Evolutionary conservation across 2,888 invertebrate species (phyloP).

Genomic region (Noctuana brunneofusca): DNA sequence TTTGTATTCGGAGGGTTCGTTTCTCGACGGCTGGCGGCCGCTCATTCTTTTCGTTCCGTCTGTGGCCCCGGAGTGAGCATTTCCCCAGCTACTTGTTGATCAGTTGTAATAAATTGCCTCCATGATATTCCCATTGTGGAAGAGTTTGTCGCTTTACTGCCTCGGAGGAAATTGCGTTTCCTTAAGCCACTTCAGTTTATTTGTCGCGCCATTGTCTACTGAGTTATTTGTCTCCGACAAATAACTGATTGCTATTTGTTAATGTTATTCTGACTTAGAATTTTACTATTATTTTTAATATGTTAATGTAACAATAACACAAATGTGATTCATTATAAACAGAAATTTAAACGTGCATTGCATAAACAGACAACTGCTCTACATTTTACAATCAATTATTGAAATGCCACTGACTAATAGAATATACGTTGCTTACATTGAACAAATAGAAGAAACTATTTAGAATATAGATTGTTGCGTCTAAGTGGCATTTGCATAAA

Average conservation of each 20-base stretch:
- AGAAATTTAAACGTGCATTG: neutral
- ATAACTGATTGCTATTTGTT: slow-evolving; percentile 18
- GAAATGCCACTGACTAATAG: slow-evolving; percentile 5
- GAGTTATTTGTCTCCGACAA: slow-evolving; percentile 37
- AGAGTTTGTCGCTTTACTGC: slow-evolving; percentile 80
- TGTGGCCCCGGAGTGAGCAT: slow-evolving; percentile 50
- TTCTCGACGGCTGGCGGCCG: slow-evolving; percentile 42
- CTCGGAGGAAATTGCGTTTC: slow-evolving; percentile 77
- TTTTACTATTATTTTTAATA: no score
- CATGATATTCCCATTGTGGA: slow-evolving; percentile 81
- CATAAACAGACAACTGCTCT: slow-evolving; percentile 8
- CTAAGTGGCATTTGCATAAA: slow-evolving; percentile 32
- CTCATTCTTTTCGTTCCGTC: slow-evolving; percentile 73
- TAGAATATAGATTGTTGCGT: slow-evolving; percentile 24
- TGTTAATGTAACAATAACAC: no score
- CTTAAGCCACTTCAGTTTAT: slow-evolving; percentile 72
- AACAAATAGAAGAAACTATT: slow-evolving; percentile 9
- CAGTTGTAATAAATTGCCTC: slow-evolving; percentile 82
- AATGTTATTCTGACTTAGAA: slow-evolving; percentile 7
- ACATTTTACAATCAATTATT: neutral
- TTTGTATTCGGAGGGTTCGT: slow-evolving; percentile 57
- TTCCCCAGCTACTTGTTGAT: slow-evolving; percentile 81
- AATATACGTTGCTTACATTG: slow-evolving; percentile 4
- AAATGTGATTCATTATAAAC: no score
- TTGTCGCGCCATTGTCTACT: slow-evolving; percentile 54